Evolutionary conservation across 2,797 vertebrate species (phyloP).

Genomic region (Tauraco hartlaubi): DNA sequence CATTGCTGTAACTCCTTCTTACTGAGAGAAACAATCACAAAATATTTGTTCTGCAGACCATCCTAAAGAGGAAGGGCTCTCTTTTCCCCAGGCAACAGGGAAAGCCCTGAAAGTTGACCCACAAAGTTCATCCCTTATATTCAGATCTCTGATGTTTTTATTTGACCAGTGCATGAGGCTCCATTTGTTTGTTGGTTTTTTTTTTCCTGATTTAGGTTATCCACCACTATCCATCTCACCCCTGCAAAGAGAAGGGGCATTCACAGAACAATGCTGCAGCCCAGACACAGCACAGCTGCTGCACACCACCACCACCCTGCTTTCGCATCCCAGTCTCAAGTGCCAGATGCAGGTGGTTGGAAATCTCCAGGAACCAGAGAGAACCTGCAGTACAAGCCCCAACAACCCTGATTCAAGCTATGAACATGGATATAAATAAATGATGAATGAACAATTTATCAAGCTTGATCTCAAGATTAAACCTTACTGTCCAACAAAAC

Average conservation of each 20-base stretch:
- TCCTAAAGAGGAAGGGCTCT: not conserved
- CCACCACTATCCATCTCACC: not conserved
- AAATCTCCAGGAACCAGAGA: not conserved
- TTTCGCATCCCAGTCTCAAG: not conserved
- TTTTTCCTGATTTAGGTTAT: not conserved
- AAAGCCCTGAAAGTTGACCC: not conserved
- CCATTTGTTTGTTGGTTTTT: no score
- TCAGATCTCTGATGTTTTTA: not conserved
- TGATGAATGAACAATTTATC: not conserved
- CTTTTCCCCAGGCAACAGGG: accelerated
- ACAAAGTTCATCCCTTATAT: not conserved
- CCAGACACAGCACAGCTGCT: not conserved
- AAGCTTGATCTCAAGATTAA: not conserved
- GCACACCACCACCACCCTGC: not conserved
- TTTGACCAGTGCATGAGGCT: accelerated
- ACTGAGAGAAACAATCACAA: not conserved
- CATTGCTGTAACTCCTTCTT: not conserved
- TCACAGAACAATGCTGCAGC: not conserved
- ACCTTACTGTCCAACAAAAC: not conserved
- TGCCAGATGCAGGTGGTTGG: not conserved
- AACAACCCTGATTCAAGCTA: not conserved
- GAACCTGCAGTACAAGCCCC: not conserved
- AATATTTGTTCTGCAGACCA: not conserved
- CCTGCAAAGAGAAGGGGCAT: not conserved
- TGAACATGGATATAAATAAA: not conserved